phyloP scores from a whole-genome alignment of 2,888 invertebrate genomes.

The Serripes groenlandicus region DNA sequence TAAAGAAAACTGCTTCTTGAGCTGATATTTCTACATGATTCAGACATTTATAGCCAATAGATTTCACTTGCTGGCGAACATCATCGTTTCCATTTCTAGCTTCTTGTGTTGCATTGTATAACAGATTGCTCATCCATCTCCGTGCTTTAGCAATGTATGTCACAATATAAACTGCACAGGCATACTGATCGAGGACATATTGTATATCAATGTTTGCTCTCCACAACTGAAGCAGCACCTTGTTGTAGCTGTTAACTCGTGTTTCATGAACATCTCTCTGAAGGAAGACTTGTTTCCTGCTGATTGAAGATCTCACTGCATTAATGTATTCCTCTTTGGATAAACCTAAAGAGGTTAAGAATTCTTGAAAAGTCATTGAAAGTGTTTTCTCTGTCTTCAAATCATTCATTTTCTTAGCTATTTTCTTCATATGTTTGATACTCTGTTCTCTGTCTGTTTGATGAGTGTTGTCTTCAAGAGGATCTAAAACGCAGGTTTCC shows the following conservation, averaged over 20 bases:
- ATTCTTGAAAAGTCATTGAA: too few species aligned
- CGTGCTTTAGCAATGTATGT: conserved; percentile 59
- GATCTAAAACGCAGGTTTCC: conserved; percentile 21
- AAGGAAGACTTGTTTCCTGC: conserved; percentile 29
- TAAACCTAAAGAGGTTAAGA: too few species aligned
- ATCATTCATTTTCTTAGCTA: too few species aligned
- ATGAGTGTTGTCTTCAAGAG: too few species aligned
- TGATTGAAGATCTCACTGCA: conserved; percentile 15
- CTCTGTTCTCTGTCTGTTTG: too few species aligned
- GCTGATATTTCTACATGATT: conserved; percentile 62
- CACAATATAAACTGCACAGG: conserved; percentile 60
- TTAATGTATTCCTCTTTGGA: too few species aligned
- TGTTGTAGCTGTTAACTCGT: conserved; percentile 50
- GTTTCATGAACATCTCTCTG: too few species aligned
- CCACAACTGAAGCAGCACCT: conserved; percentile 24
- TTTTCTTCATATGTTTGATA: too few species aligned
- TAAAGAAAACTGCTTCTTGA: conserved; percentile 68
- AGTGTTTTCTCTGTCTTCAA: too few species aligned
- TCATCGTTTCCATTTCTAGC: conserved; percentile 42
- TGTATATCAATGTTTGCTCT: conserved; percentile 24
- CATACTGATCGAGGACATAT: conserved; percentile 48
- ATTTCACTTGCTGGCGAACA: conserved; percentile 51
- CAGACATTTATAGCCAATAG: conserved; percentile 73
- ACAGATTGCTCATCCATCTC: conserved; percentile 62
- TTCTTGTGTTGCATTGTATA: conserved; percentile 54